Evolutionary conservation across 30 jellyfish, hydroid and myxozoan genomes (phyloP).

Genomic region (Aurelia aurita): DNA sequence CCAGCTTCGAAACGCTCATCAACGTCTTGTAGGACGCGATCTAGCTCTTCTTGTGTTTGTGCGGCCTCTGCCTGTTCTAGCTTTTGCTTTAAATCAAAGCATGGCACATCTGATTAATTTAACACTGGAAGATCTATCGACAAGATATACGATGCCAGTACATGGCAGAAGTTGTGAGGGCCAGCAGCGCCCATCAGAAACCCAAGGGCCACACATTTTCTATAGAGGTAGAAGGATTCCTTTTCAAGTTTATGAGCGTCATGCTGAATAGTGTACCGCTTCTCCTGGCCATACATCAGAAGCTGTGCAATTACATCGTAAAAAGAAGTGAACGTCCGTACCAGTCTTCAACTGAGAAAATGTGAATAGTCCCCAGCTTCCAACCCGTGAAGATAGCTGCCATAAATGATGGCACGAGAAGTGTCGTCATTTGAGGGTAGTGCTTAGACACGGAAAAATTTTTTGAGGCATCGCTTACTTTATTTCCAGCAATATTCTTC

Average conservation of each 20-base stretch:
- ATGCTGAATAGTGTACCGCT: conserved; percentile 20
- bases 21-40: neutral
- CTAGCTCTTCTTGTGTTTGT: conserved; percentile 35
- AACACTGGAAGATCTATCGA: conserved; percentile 5
- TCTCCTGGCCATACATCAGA: conserved; percentile 20
- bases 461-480: too few relatives aligned
- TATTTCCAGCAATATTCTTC: too few relatives aligned
- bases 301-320: conserved; percentile 34
- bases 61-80: neutral
- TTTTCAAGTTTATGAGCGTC: conserved; percentile 21
- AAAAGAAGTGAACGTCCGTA: conserved; percentile 32
- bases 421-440: too few relatives aligned
- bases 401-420: too few relatives aligned
- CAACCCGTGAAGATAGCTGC: too few relatives aligned
- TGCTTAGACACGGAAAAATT: too few relatives aligned
- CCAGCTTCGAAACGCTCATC: conserved; percentile 53
- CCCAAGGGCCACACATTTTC: too few relatives aligned
- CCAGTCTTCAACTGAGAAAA: too few relatives aligned
- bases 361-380: too few relatives aligned
- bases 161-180: conserved; percentile 6
- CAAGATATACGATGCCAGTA: conserved; percentile 15
- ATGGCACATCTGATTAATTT: conserved; percentile 9
- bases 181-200: too few relatives aligned
- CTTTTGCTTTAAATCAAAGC: conserved; percentile 11
- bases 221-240: too few relatives aligned